Percentiles rank a stretch among this genome's conserved stretches.
These are phyloP conservation scores for Cryptotis parvus DNA, from an alignment of 2,113 vertebrate genomes.

Conservation along the genomic window DNA sequence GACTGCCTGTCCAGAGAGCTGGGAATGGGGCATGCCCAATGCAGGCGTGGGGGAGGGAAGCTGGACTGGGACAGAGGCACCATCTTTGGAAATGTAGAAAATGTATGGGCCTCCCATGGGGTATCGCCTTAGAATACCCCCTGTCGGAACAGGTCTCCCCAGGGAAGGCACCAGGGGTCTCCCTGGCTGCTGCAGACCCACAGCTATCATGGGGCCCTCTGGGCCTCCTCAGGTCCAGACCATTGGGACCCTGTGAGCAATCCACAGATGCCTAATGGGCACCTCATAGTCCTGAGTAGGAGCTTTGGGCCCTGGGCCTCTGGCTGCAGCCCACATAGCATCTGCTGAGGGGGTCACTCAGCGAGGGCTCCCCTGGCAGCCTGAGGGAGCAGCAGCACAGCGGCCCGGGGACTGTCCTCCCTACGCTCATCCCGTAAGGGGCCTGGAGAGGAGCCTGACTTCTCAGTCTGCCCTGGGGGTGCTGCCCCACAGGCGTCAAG, in stretches of 20 bases:
- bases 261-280: not conserved
- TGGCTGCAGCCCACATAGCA: rapidly evolving
- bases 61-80: no score
- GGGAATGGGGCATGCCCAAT: no score
- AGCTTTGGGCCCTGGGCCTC: not conserved
- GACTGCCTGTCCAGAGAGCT: no score
- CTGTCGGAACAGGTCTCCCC: not conserved
- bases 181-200: not conserved
- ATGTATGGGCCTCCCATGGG: no score
- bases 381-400: no score
- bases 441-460: not conserved
- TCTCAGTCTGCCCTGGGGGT: not conserved
- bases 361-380: no score
- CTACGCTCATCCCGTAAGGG: not conserved
- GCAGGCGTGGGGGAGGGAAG: no score
- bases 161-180: not conserved
- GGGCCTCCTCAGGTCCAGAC: not conserved
- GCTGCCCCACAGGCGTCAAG: not conserved
- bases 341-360: no score
- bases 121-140: no score
- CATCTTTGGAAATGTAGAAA: no score
- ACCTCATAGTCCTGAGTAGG: not conserved
- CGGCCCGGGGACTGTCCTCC: not conserved
- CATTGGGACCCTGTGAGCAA: not conserved
- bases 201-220: rapidly evolving